phyloP scores from a whole-genome alignment of 2,888 invertebrate species.

The Pediacus dermestoides region DNA sequence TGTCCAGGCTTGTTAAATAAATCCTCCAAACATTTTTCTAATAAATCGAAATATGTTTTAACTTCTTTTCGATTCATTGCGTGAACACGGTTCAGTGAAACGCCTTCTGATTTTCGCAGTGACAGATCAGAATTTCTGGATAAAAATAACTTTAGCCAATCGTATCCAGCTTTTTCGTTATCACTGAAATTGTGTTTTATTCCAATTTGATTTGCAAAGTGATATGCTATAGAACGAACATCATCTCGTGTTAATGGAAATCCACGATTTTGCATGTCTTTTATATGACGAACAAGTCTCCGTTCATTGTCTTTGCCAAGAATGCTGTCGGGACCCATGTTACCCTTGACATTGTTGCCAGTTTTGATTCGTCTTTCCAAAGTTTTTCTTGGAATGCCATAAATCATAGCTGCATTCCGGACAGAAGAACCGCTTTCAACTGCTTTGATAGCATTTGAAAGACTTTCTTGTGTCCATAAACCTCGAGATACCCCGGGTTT shows the following conservation, averaged over 20 bases:
- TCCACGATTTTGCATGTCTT: slow-evolving; percentile 8
- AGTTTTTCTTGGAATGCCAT: not conserved
- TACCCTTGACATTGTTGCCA: not conserved
- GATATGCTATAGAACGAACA: slow-evolving; percentile 1
- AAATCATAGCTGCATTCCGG: not conserved
- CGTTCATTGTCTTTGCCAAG: slow-evolving; percentile 14
- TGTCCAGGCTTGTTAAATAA: slow-evolving; percentile 6
- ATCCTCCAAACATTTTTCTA: not conserved
- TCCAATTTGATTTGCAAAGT: not conserved
- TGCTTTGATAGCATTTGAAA: not conserved
- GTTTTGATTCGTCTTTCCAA: not conserved
- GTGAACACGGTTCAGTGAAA: slow-evolving; percentile 12
- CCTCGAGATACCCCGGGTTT: not conserved
- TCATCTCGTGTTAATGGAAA: not conserved
- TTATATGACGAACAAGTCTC: slow-evolving; percentile 12
- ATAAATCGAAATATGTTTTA: not conserved
- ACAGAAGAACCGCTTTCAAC: not conserved
- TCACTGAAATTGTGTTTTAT: not conserved
- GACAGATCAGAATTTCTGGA: slow-evolving; percentile 8
- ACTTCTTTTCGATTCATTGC: slow-evolving; percentile 11
- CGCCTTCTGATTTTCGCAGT: slow-evolving; percentile 13
- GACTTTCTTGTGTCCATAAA: not conserved
- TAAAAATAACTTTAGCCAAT: slow-evolving; percentile 13
- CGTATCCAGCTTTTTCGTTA: slow-evolving; percentile 1
- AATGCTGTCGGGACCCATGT: not conserved